Conservation (phyloP, 2,113 vertebrate species). For the Neofelis nebulosa region DNA sequence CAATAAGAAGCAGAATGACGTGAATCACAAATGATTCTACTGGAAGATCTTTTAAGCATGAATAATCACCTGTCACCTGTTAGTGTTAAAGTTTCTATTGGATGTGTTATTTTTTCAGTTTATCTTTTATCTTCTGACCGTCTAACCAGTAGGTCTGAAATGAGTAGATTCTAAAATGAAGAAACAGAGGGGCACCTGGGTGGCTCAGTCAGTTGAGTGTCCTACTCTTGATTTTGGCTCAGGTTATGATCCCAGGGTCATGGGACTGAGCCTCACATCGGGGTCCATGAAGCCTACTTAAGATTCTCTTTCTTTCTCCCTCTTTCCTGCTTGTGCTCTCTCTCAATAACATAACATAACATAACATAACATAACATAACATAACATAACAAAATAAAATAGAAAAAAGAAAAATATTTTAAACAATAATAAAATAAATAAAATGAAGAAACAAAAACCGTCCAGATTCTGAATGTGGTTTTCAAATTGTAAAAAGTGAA, state of each 20-base stretch:
- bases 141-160: conserved; percentile 1
- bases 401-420: no score
- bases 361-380: no score
- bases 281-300: no score
- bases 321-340: no score
- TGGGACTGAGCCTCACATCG: no score
- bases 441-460: conserved; percentile 25
- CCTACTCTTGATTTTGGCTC: no score
- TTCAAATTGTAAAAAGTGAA: conserved; percentile 40
- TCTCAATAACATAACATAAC: no score
- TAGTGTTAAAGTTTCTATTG: background rate
- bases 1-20: background rate
- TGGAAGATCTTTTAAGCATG: background rate
- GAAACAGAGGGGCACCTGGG: background rate
- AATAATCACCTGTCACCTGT: background rate
- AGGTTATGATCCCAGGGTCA: no score
- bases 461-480: background rate
- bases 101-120: background rate
- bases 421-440: no score
- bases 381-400: no score
- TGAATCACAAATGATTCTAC: background rate
- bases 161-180: conserved; percentile 10
- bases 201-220: no score
- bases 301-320: no score
- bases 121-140: background rate